phyloP scores from a whole-genome alignment of 2,113 vertebrate genomes.

The Gnathonemus longibarbis region DNA sequence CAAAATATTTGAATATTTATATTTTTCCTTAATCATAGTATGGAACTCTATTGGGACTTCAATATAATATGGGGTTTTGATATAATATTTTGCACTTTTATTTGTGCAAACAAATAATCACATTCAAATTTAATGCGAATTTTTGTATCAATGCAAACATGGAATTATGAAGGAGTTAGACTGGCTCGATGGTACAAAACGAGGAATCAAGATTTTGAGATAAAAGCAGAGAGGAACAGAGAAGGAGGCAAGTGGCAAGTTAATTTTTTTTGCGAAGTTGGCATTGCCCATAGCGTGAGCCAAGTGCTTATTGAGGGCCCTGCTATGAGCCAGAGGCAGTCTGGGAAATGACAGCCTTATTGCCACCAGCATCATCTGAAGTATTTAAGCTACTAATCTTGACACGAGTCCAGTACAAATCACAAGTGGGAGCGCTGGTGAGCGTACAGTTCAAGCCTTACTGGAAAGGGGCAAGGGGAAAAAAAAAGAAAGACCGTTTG shows the following conservation, averaged over 20 bases:
- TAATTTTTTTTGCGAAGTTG: constrained; percentile 32
- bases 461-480: constrained; percentile 71
- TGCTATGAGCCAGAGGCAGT: constrained; percentile 23
- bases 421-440: constrained; percentile 62
- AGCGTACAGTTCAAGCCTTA: constrained; percentile 69
- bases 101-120: neutral
- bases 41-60: constrained; percentile 1
- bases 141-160: neutral
- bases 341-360: constrained; percentile 50
- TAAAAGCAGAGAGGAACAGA: neutral
- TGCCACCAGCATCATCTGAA: constrained; percentile 46
- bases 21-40: neutral
- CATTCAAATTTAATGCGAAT: neutral
- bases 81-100: neutral
- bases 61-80: neutral
- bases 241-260: constrained; percentile 29
- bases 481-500: constrained; percentile 71
- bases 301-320: neutral
- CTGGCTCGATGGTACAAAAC: neutral
- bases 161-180: neutral
- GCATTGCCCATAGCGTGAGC: neutral
- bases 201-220: constrained; percentile 20
- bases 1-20: constrained; percentile 11
- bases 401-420: constrained; percentile 70
- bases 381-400: constrained; percentile 34